Conservation (phyloP, 2,797 vertebrate genomes). For the Gadopsis marmoratus region DNA sequence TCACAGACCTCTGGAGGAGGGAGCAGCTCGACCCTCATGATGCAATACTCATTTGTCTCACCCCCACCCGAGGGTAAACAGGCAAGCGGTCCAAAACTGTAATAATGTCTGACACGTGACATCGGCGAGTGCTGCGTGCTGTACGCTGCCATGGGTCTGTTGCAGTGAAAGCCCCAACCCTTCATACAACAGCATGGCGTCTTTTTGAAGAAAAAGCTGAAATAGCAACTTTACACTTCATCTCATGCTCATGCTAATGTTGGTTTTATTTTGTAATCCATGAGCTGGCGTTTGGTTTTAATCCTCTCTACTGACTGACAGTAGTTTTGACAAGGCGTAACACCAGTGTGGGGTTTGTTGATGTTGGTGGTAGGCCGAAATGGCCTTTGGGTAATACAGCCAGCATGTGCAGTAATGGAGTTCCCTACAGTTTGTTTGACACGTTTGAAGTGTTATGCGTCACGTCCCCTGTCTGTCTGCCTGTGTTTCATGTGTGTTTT, state of each 20-base stretch:
- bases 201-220: background rate
- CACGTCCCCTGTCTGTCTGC: too few relatives aligned
- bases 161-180: too few relatives aligned
- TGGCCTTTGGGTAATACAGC: background rate
- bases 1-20: background rate
- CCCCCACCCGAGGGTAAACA: background rate
- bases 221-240: background rate
- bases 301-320: background rate
- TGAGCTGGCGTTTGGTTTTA: too few relatives aligned
- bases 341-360: slow-evolving; percentile 2
- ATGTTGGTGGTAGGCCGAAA: background rate
- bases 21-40: background rate
- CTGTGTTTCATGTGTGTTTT: too few relatives aligned
- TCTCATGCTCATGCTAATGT: too few relatives aligned
- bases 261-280: too few relatives aligned
- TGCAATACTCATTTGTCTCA: background rate
- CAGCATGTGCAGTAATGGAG: background rate
- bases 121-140: too few relatives aligned
- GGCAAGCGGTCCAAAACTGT: too few relatives aligned
- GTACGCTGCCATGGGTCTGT: too few relatives aligned
- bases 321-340: background rate
- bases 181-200: too few relatives aligned
- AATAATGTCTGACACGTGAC: too few relatives aligned
- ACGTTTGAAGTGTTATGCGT: background rate
- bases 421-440: background rate